Evolutionary conservation across 1,140 invertebrate genomes (phyloP).

Genomic region (Polypedilum vanderplanki): DNA sequence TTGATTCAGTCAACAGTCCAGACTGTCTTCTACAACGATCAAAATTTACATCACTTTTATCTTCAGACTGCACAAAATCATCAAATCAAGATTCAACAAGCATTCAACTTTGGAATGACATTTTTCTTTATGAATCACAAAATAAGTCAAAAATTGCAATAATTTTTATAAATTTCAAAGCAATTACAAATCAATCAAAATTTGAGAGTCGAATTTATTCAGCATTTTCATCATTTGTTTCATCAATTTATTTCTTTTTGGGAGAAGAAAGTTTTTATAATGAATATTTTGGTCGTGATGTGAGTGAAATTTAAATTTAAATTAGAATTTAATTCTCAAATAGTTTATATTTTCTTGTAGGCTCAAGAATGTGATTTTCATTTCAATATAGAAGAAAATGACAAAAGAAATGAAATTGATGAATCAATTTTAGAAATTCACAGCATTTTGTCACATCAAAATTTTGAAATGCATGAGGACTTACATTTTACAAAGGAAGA

Average conservation of each 20-base stretch:
- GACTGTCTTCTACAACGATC: not conserved
- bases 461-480: not conserved
- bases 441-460: not conserved
- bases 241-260: not conserved
- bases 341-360: not conserved
- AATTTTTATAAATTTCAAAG: not conserved
- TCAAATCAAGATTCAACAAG: not conserved
- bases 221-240: not conserved
- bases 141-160: not conserved
- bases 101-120: not conserved
- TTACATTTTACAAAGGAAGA: not conserved
- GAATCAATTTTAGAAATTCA: not conserved
- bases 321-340: not conserved
- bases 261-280: not conserved
- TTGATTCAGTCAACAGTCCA: not conserved
- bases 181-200: not conserved
- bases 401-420: conserved; percentile 6
- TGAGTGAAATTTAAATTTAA: not conserved
- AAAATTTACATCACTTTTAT: not conserved
- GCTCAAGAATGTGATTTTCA: not conserved
- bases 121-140: not conserved
- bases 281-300: not conserved
- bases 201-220: not conserved
- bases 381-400: not conserved
- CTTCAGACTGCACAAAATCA: not conserved